phyloP scores from a whole-genome alignment of 2,797 vertebrate genomes.

The Cirrhinus mrigala region DNA sequence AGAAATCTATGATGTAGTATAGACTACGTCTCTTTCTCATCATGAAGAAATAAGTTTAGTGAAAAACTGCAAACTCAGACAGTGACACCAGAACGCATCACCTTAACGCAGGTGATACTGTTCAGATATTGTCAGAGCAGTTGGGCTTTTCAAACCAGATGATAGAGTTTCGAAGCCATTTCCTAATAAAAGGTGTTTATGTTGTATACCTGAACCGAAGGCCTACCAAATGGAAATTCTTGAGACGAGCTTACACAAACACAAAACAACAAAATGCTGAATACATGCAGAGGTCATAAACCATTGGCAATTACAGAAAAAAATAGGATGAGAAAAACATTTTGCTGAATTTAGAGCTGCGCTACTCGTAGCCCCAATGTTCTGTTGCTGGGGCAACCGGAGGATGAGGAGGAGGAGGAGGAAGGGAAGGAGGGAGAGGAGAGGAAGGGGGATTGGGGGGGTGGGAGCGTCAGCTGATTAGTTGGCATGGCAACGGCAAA shows the following conservation, averaged over 20 bases:
- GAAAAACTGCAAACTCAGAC: background rate
- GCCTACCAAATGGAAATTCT: slow-evolving; percentile 11
- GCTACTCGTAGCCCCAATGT: slow-evolving; percentile 86
- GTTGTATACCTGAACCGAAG: slow-evolving; percentile 18
- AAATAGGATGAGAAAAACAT: slow-evolving; percentile 77
- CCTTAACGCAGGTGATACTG: background rate
- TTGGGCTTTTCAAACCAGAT: background rate
- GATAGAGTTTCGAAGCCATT: background rate
- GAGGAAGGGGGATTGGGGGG: slow-evolving; percentile 52
- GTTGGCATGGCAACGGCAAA: slow-evolving; percentile 99
- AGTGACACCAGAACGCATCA: background rate
- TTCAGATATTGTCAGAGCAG: background rate
- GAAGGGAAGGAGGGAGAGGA: slow-evolving; percentile 20
- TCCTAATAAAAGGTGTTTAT: slow-evolving; percentile 27
- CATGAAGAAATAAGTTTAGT: background rate
- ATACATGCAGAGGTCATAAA: slow-evolving; percentile 82
- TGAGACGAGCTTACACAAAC: slow-evolving; percentile 33
- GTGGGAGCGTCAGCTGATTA: slow-evolving; percentile 96
- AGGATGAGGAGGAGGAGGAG: slow-evolving; percentile 61
- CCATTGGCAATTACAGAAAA: slow-evolving; percentile 90
- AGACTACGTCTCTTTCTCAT: slow-evolving; percentile 14
- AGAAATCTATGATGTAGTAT: background rate
- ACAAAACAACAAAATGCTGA: slow-evolving; percentile 33
- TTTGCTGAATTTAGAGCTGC: slow-evolving; percentile 92
- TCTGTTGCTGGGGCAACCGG: slow-evolving; percentile 97